Conservation (phyloP, 2,888 invertebrate genomes). For the Xestia sexstrigata region DNA sequence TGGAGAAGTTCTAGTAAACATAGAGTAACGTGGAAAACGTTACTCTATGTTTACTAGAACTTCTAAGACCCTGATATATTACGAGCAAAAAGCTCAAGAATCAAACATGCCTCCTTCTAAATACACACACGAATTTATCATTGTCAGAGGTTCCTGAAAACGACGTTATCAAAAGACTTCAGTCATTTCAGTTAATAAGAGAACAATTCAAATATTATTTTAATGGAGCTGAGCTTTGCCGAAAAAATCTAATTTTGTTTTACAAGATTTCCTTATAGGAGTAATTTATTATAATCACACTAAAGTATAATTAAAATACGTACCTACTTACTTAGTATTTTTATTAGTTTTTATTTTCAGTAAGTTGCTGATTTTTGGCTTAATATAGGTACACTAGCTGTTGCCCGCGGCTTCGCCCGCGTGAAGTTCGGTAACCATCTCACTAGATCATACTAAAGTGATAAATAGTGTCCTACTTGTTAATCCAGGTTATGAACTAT, state of each 20-base stretch:
- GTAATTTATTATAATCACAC: constrained; percentile 10
- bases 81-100: constrained; percentile 9
- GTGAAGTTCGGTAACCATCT: too few relatives aligned
- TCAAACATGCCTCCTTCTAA: neutral
- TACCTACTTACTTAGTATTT: too few relatives aligned
- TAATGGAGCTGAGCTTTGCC: constrained; percentile 15
- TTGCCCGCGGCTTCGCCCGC: too few relatives aligned
- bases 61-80: neutral
- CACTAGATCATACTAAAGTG: too few relatives aligned
- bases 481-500: too few relatives aligned
- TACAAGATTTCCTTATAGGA: neutral
- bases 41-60: neutral
- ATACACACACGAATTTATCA: constrained; percentile 32
- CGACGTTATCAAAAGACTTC: constrained; percentile 21
- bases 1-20: too few relatives aligned
- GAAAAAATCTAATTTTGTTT: constrained; percentile 46
- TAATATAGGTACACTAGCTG: too few relatives aligned
- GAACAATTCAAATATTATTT: constrained; percentile 48
- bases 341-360: neutral
- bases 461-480: too few relatives aligned
- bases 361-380: too few relatives aligned
- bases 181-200: constrained; percentile 28
- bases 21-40: too few relatives aligned
- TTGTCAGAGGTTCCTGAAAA: constrained; percentile 1
- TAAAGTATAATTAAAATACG: neutral